Conservation (phyloP, 2,113 vertebrate species). For the Pyxicephalus adspersus region DNA sequence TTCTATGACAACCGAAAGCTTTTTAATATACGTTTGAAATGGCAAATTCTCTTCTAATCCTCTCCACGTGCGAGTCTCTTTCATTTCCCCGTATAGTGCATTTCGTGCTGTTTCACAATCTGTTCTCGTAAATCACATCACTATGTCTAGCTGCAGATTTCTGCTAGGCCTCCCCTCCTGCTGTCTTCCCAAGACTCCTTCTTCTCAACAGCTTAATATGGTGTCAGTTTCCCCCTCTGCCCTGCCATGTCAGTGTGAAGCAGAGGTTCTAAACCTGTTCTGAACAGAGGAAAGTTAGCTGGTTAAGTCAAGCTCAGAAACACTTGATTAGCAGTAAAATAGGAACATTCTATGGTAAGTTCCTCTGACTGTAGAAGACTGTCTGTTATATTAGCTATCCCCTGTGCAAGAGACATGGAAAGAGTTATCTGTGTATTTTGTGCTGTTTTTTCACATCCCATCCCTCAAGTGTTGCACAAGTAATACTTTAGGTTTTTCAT, state of each 20-base stretch:
- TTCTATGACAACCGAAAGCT: background rate
- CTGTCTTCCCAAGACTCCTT: constrained; percentile 14
- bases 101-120: constrained; percentile 46
- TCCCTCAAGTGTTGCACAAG: too few species aligned
- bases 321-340: too few species aligned
- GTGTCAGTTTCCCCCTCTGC: background rate
- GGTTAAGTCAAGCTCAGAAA: too few species aligned
- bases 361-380: too few species aligned
- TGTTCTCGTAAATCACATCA: constrained; percentile 29
- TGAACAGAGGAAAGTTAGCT: too few species aligned
- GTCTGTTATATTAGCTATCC: too few species aligned
- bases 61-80: constrained; percentile 32
- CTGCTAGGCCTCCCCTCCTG: constrained; percentile 6
- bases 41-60: constrained; percentile 41
- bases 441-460: too few species aligned
- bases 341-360: too few species aligned
- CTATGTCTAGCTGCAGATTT: constrained; percentile 10
- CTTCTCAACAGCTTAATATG: constrained; percentile 13
- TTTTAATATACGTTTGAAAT: constrained; percentile 30
- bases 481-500: too few species aligned
- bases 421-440: too few species aligned
- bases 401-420: too few species aligned
- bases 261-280: too few species aligned
- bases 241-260: background rate
- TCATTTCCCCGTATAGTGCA: constrained; percentile 27